phyloP scores from a whole-genome alignment of 2,888 invertebrate species.

The Druceiella hillmani region DNA sequence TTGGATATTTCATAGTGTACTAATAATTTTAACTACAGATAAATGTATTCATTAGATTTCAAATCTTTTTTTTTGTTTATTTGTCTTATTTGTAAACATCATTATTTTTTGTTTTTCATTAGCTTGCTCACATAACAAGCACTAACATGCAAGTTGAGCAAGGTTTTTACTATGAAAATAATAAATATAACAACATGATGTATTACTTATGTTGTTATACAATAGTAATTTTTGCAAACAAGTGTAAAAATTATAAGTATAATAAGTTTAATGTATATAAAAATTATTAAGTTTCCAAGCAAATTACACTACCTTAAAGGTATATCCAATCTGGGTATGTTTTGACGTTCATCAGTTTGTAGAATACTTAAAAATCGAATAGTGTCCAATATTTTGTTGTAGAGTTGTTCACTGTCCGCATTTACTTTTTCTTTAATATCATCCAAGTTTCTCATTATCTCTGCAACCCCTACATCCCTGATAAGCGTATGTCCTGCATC shows the following conservation, averaged over 20 bases:
- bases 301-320: constrained; percentile 39
- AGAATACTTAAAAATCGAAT: constrained; percentile 38
- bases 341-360: constrained; percentile 36
- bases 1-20: no score
- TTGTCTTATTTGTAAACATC: no score
- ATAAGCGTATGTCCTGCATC: constrained; percentile 47
- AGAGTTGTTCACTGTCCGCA: constrained; percentile 33
- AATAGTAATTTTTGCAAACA: no score
- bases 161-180: no score
- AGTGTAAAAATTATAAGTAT: constrained; percentile 1
- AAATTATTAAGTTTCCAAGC: constrained; percentile 36
- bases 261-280: constrained; percentile 23
- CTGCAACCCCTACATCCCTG: constrained; percentile 43
- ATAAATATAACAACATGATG: no score
- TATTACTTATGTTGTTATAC: no score
- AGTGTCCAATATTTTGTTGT: constrained; percentile 43
- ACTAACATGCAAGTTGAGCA: no score
- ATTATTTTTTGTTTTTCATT: no score
- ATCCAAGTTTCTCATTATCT: constrained; percentile 37
- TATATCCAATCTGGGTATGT: constrained; percentile 37
- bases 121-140: no score
- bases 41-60: no score
- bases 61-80: no score
- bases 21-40: no score
- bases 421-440: constrained; percentile 39